phyloP scores from a whole-genome alignment of 92 coral and sea anemone genomes.

The Epizoanthus scotinus region DNA sequence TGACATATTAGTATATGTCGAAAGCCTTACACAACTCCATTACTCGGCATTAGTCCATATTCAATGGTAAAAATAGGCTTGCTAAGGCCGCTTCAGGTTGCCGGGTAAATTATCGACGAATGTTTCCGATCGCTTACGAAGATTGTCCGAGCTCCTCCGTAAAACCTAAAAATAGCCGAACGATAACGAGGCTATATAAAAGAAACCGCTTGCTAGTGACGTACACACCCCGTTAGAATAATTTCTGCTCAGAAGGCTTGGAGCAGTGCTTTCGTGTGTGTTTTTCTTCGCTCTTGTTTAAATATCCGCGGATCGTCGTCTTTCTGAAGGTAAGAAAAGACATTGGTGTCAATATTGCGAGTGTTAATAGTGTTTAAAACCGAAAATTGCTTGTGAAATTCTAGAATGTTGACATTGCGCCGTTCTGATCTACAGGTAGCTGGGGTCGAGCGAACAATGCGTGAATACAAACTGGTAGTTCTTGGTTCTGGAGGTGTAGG shows the following conservation, averaged over 20 bases:
- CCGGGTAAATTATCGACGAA: neutral
- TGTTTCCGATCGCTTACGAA: neutral
- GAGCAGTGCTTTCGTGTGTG: constrained; percentile 73
- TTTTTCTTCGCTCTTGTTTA: constrained; percentile 45
- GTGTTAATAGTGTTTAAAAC: neutral
- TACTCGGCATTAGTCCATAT: too few species aligned
- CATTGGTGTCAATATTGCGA: neutral
- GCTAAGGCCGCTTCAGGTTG: neutral
- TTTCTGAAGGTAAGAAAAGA: constrained; percentile 17
- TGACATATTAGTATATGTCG: too few species aligned
- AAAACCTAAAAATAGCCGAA: constrained; percentile 75
- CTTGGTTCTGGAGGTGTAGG: constrained; percentile 99
- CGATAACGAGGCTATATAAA: constrained; percentile 84
- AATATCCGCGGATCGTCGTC: constrained; percentile 27
- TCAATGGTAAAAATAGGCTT: too few species aligned
- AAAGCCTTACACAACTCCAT: too few species aligned
- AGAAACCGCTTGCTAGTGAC: constrained; percentile 79
- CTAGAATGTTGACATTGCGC: neutral
- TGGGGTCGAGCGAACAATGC: constrained; percentile 61
- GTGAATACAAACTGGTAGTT: constrained; percentile 97
- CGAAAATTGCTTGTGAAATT: neutral
- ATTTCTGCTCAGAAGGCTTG: constrained; percentile 51
- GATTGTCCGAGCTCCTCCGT: constrained; percentile 44
- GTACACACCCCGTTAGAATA: constrained; percentile 86
- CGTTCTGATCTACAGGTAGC: constrained; percentile 36